phyloP scores from a whole-genome alignment of 1,140 invertebrate species.

The Littorina saxatilis region DNA sequence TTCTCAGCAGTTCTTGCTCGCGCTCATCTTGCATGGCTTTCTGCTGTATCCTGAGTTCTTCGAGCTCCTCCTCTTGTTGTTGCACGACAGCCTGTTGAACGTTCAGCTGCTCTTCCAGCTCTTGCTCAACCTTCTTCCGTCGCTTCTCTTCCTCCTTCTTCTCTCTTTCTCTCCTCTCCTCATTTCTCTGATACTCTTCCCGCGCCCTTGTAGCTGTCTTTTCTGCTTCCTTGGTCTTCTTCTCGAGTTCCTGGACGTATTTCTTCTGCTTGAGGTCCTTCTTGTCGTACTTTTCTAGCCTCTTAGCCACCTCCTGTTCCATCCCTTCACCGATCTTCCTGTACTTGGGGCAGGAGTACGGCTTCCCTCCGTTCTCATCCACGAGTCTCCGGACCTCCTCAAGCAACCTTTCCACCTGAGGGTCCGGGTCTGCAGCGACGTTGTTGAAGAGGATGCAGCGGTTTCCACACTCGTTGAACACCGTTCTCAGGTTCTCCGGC shows the following conservation, averaged over 20 bases:
- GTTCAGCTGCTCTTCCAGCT: not conserved
- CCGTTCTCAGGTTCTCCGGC: not conserved
- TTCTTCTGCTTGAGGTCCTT: constrained; percentile 15
- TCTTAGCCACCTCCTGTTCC: constrained; percentile 21
- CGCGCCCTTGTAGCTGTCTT: not conserved
- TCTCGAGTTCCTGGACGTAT: constrained; percentile 26
- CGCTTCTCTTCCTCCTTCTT: not conserved
- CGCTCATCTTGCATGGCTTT: too few species aligned
- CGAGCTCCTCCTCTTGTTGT: not conserved
- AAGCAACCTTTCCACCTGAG: not conserved
- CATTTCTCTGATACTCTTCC: not conserved
- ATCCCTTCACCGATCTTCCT: constrained; percentile 20
- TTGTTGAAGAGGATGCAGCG: constrained; percentile 26
- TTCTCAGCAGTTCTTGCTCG: too few species aligned
- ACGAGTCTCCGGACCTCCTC: not conserved
- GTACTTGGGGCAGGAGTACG: constrained; percentile 31
- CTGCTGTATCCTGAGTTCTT: too few species aligned
- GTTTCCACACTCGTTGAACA: not conserved
- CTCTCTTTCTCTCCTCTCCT: not conserved
- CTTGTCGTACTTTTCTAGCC: constrained; percentile 9
- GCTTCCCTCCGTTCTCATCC: not conserved
- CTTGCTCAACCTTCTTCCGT: not conserved
- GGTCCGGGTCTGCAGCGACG: not conserved
- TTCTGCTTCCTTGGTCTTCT: not conserved
- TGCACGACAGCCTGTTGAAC: not conserved